Evolutionary conservation across 2,113 vertebrate species (phyloP).

Genomic region (Mungos mungo): DNA sequence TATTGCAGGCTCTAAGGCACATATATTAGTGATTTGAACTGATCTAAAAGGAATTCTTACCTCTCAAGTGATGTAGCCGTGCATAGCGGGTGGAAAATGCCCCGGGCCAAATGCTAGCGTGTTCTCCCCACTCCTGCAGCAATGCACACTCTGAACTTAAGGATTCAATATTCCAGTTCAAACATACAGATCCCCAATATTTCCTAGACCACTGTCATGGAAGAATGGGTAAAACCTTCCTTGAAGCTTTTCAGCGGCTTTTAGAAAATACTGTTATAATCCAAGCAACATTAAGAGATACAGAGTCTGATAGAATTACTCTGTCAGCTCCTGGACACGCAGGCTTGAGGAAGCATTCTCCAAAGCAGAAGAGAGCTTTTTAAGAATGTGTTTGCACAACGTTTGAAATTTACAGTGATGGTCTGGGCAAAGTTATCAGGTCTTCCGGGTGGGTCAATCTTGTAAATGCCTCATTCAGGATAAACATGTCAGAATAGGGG

Average conservation of each 20-base stretch:
- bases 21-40: background rate
- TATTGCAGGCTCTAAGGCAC: conserved; percentile 9
- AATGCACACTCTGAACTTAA: background rate
- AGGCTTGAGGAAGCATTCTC: background rate
- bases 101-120: background rate
- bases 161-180: background rate
- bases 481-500: background rate
- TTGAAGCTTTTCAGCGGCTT: background rate
- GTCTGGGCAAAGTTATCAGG: background rate
- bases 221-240: background rate
- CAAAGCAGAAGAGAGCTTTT: background rate
- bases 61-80: background rate
- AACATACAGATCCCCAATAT: background rate
- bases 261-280: conserved; percentile 3
- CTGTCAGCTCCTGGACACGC: background rate
- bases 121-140: background rate
- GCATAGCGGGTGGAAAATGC: background rate
- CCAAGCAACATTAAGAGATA: background rate
- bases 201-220: background rate
- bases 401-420: background rate
- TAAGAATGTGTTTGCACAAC: background rate
- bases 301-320: background rate
- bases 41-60: background rate
- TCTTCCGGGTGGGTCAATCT: background rate
- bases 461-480: background rate